Base-by-base conservation (phyloP, 2,797 vertebrate genomes). In the Luscinia megarhynchos region DNA sequence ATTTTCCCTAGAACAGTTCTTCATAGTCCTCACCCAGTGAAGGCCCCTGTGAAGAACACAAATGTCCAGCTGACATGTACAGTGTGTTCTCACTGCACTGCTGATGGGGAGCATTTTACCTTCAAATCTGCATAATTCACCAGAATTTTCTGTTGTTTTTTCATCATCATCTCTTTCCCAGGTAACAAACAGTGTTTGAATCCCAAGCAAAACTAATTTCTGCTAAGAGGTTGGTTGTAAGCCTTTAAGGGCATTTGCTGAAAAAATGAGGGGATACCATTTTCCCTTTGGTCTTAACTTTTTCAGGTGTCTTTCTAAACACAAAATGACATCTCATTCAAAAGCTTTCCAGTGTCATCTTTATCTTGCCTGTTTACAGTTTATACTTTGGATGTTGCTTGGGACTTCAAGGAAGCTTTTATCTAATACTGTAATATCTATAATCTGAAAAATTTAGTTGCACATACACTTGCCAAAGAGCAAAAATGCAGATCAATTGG, bases 401-500 rank as follows among this genome's bases (percentile, higher is more conserved):
- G 67, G 83, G 95, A 91, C 86, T 93, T 57, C 85, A 85, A 87
- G 81, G 86, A 97, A 82, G 93, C 92, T 97, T 97, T 97, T 97
- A 93, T 92, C 96, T 97, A 96, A 97, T 95, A 94, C 95, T 95
- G 88, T 97, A 97, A 97, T 96, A 89, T 90, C 95, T 96, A 96
- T 98, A 96, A 97, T 95, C 94, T 94, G 81, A 97, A 96, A 94
- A 48, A 97, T 98, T 97, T 97, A 96, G 93, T 78, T 68, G 62
- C 83, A 85, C 57, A 84, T 73, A 87, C 74, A 91, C 79, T 97
- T 95, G 94, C 96, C 96, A 96, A 97, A 95, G 84, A 96, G 96
- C 85, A 97, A 96, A 96, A 97, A 97, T 97, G 94, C 95, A 97
- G 97, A 98, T 98, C 97, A 97, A 9, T 96, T 95, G 96, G 88